Evolutionary conservation across 1,140 invertebrate species (phyloP).

Genomic region (Diorhabda carinulata): DNA sequence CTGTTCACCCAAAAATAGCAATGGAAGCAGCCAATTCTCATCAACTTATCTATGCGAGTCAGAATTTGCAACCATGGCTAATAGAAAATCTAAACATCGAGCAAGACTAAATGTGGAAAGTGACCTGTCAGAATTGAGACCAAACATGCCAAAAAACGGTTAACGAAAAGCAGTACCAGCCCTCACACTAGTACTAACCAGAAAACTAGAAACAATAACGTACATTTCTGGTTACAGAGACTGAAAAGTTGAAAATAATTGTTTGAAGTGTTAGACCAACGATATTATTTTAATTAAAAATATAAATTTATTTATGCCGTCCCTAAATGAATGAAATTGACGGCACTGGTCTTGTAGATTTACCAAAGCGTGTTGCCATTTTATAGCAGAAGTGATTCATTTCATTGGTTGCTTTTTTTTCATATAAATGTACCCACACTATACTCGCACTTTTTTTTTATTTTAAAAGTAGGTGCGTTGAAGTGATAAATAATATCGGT

Average conservation of each 20-base stretch:
- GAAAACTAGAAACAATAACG: no score
- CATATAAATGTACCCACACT: not conserved
- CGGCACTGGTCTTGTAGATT: no score
- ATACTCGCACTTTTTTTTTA: not conserved
- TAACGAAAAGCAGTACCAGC: no score
- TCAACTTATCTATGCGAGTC: not conserved
- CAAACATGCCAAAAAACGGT: not conserved
- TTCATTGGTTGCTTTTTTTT: not conserved
- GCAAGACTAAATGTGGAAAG: not conserved
- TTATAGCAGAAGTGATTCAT: not conserved
- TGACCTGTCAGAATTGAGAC: not conserved
- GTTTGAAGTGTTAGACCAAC: no score
- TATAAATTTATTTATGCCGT: no score
- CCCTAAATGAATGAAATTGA: not conserved
- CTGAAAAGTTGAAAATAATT: no score
- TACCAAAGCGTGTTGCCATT: not conserved
- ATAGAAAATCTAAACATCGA: not conserved
- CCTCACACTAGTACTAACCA: no score
- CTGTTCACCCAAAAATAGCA: not conserved
- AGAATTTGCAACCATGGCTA: not conserved
- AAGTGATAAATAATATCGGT: not conserved
- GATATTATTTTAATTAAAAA: no score
- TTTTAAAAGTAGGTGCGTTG: not conserved
- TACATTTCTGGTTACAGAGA: no score
- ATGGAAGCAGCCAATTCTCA: not conserved